Percentiles rank a stretch among this genome's conserved stretches.
Conservation (phyloP, 2,888 invertebrate genomes). For the Galerucella calmariensis region DNA sequence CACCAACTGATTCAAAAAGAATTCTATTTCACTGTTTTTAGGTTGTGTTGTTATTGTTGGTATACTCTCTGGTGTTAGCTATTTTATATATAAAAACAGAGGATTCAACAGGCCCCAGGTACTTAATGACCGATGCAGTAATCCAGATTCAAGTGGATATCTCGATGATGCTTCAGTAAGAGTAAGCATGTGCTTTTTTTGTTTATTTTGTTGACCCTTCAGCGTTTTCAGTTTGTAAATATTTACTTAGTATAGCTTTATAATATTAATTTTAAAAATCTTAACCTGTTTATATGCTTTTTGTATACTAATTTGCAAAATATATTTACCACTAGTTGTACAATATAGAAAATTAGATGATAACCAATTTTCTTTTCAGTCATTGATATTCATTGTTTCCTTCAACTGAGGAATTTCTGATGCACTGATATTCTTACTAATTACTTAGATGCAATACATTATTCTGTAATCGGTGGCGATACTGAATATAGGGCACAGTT, state of each 20-base stretch:
- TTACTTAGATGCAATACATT: too few species aligned
- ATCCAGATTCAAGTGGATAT: slow-evolving; percentile 88
- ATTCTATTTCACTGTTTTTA: slow-evolving; percentile 3
- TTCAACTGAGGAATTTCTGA: too few species aligned
- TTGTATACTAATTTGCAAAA: not conserved
- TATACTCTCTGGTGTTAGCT: slow-evolving; percentile 73
- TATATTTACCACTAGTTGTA: not conserved
- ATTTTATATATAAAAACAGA: slow-evolving; percentile 76
- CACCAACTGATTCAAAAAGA: too few species aligned
- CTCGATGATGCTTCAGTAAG: slow-evolving; percentile 88
- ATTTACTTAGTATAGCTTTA: not conserved
- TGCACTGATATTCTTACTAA: too few species aligned
- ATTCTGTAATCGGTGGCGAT: too few species aligned
- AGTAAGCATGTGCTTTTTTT: slow-evolving; percentile 68
- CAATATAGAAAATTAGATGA: slow-evolving; percentile 10
- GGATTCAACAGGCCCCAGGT: slow-evolving; percentile 87
- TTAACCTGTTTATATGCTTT: not conserved
- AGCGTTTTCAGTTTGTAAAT: not conserved
- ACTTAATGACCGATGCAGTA: slow-evolving; percentile 83
- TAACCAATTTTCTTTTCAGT: too few species aligned
- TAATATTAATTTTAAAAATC: not conserved
- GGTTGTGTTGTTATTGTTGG: slow-evolving; percentile 74
- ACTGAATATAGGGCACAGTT: too few species aligned
- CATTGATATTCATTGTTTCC: too few species aligned
- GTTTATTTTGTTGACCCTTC: slow-evolving; percentile 47